These are phyloP conservation scores for Jordanella pulchra DNA, from an alignment of 2,797 vertebrate genomes.

Conservation along the genomic window DNA sequence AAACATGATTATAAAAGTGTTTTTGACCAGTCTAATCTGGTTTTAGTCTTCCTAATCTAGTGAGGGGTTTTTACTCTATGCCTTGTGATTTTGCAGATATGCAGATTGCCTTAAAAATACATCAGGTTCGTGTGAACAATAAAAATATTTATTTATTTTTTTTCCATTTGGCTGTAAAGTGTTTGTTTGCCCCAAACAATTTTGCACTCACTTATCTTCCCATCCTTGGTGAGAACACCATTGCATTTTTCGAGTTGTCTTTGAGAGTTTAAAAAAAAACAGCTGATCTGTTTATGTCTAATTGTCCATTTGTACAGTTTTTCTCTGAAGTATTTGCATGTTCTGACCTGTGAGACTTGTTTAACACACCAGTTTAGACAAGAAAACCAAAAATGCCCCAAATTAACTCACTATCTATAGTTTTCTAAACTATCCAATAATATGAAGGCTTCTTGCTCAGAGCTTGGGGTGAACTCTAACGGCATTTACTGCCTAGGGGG, in stretches of 20 bases:
- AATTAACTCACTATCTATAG: not conserved
- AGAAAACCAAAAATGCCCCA: not conserved
- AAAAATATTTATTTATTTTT: no score
- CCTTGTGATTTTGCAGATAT: not conserved
- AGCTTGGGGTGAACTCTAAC: constrained; percentile 40
- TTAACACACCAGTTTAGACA: not conserved
- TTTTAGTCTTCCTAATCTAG: not conserved
- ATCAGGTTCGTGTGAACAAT: not conserved
- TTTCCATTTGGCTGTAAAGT: not conserved
- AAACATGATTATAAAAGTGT: not conserved
- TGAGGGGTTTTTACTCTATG: not conserved
- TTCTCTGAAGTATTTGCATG: not conserved
- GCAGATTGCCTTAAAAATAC: not conserved
- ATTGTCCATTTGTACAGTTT: not conserved
- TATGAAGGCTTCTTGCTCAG: constrained; percentile 14
- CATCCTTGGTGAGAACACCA: not conserved
- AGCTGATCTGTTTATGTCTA: not conserved
- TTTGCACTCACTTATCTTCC: not conserved
- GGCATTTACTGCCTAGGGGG: constrained; percentile 34
- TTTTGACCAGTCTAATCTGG: not conserved
- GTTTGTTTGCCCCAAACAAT: not conserved
- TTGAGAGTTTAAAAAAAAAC: not conserved
- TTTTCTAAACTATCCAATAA: not conserved
- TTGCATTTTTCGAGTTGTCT: not conserved
- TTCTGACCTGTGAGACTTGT: not conserved